Evolutionary conservation across 1,140 invertebrate genomes (phyloP), one percentile per base, ranked within the genome.

Genomic region (Diorhabda carinulata): DNA sequence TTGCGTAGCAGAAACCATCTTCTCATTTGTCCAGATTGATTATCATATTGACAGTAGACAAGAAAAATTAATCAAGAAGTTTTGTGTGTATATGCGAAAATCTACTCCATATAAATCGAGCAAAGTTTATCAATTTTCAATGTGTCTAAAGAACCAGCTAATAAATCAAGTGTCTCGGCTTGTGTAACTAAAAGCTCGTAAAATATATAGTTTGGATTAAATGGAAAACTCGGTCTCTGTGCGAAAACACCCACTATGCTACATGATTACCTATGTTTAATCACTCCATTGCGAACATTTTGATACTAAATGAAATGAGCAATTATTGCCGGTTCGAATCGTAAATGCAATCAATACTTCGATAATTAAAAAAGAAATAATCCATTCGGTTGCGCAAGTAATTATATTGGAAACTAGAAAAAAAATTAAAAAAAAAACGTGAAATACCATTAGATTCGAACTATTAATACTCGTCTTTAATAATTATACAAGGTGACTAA

Each of bases 171-270:
- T 4, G 25, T 25, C 25, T 25, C 25, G 25, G 25, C 25, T 25
- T 8, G 47, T 52, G 6, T 52, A n/a, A 52, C 47, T 4, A n/a
- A 52, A 52, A 52, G 47, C 6, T 52, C 2, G 47, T 52, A 52
- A 52, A 52, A 52, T 52, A 52, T 52, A 52, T 52, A 52, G 47
- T 52, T 52, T n/a, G 47, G 47, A 52, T 52, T 52, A 52, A 52
- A 52, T 52, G 47, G 47, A 52, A 52, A 52, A 52, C 47, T 52
- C 47, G 47, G 47, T 52, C 47, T 6, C n/a, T 52, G 47, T 52
- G 47, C 47, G 47, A 52, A 52, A 52, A 52, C 47, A 52, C 47
- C 47, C 47, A 52, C 47, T n/a, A 8, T n/a, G 47, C 47, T 52
- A 52, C 47, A 52, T 52, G 47, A 52, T 52, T 52, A 52, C 47